Percentiles rank a stretch among this genome's conserved stretches.
phyloP scores from a whole-genome alignment of 2,888 invertebrate species.

The Synergus itoensis region DNA sequence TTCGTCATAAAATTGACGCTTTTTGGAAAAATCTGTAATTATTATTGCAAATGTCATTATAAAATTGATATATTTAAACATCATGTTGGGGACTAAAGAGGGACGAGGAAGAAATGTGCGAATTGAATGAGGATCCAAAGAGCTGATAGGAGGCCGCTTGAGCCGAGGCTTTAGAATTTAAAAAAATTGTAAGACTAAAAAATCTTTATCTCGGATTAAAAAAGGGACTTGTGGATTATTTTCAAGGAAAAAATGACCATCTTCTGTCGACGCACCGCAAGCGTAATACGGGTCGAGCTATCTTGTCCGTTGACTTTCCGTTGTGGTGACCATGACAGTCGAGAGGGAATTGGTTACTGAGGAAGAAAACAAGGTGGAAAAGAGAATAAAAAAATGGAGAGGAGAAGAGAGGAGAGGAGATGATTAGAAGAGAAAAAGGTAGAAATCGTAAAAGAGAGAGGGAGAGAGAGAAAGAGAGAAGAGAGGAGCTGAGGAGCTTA shows the following conservation, averaged over 20 bases:
- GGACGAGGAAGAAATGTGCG: slow-evolving; percentile 53
- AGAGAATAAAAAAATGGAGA: slow-evolving; percentile 48
- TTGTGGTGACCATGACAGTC: slow-evolving; percentile 60
- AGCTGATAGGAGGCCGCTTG: not conserved
- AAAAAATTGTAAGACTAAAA: not conserved
- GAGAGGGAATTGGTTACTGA: slow-evolving; percentile 57
- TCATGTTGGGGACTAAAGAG: too few species aligned
- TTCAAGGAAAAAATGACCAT: too few species aligned
- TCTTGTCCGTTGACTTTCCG: slow-evolving; percentile 71
- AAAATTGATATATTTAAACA: too few species aligned
- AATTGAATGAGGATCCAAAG: slow-evolving; percentile 22
- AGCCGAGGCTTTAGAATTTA: not conserved
- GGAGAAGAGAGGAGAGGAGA: slow-evolving; percentile 11
- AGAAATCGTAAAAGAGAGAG: slow-evolving; percentile 47
- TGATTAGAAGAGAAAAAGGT: slow-evolving; percentile 44
- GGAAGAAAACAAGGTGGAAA: slow-evolving; percentile 46
- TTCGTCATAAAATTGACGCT: too few species aligned
- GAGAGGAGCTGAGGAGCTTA: slow-evolving; percentile 37
- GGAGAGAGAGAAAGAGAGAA: slow-evolving; percentile 49
- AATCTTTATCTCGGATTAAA: too few species aligned
- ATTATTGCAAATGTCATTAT: too few species aligned
- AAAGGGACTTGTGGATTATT: too few species aligned
- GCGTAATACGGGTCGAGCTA: slow-evolving; percentile 69
- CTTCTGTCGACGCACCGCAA: slow-evolving; percentile 43
- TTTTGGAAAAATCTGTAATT: too few species aligned